Percentiles rank a stretch among this genome's conserved stretches.
phyloP scores from a whole-genome alignment of 2,888 invertebrate species.

The Stenoptilia bipunctidactyla region DNA sequence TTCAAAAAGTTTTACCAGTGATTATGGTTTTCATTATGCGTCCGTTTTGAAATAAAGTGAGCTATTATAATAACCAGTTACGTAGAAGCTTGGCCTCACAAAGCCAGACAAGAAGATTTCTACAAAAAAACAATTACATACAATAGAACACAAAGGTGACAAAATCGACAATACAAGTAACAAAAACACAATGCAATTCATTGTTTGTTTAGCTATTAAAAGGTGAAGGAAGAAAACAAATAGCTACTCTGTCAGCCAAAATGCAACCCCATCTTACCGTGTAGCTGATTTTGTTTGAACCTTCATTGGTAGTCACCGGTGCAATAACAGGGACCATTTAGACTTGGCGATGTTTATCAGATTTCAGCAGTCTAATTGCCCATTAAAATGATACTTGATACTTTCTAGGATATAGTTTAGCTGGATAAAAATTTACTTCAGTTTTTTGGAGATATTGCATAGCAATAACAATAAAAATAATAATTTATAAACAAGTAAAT shows the following conservation, averaged over 20 bases:
- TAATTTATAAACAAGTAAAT: too few species aligned
- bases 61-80: too few species aligned
- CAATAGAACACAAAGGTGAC: slow-evolving; percentile 49
- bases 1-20: too few species aligned
- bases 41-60: too few species aligned
- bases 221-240: slow-evolving; percentile 65
- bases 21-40: too few species aligned
- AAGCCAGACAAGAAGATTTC: slow-evolving; percentile 27
- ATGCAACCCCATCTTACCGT: slow-evolving; percentile 39
- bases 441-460: too few species aligned
- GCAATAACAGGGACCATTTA: neutral
- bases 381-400: slow-evolving; percentile 66
- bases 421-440: too few species aligned
- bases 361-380: slow-evolving; percentile 58
- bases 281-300: slow-evolving; percentile 24
- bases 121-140: slow-evolving; percentile 41
- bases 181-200: slow-evolving; percentile 55
- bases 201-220: slow-evolving; percentile 62
- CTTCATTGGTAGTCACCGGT: neutral
- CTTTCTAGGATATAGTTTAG: slow-evolving; percentile 21
- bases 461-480: too few species aligned
- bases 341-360: neutral
- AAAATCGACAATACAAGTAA: slow-evolving; percentile 53
- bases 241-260: slow-evolving; percentile 35
- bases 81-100: slow-evolving; percentile 6